Base-by-base conservation (phyloP, 1,140 invertebrate species). In the Mactra quadrangularis region DNA sequence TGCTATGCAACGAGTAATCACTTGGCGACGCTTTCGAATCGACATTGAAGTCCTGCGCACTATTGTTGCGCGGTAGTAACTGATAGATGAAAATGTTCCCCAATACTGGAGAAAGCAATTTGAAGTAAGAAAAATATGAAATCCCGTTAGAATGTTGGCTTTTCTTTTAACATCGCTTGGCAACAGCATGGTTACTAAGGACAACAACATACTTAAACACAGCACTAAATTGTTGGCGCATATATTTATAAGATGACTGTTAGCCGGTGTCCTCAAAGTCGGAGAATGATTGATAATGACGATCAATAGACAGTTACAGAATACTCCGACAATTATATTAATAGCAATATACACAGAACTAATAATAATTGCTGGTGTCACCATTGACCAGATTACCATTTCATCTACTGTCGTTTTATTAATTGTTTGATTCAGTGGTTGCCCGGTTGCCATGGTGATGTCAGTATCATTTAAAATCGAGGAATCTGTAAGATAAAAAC, bases 181-280 rank as follows among this genome's bases (percentile, higher is more conserved):
- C 17, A 82, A 22, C 27, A 71, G 62, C 15, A 88, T 45, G 0
- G 82, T 83, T 1, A 86, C 33, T 15, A 87, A 22, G 0, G 84
- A 84, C 0, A 88, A 47, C n/a, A 87, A 9, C 87, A 88, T 88
- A 41, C 84, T 74, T n/a, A 86, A n/a, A 29, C 78, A 81, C 70
- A 89, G 50, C 19, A 86, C 27, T 11, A 90, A 33, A 84, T 89
- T 90, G 47, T 87, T 90, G 41, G 82, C 71, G 64, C 89, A 90
- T 41, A 90, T 90, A 74, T 88, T 90, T 35, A 90, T 81, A 27
- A 90, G 81, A 59, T 89, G 88, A 13, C 71, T 84, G 66, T 90
- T 90, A 15, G 89, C 88, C 19, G 89, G 89, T n/a, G 89, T 89
- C 71, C 84, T 83, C 45, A 90, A 72, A 41, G 82, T 87, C 15